phyloP scores from a whole-genome alignment of 1,140 invertebrate species.

The Drosophila pectinifera region DNA sequence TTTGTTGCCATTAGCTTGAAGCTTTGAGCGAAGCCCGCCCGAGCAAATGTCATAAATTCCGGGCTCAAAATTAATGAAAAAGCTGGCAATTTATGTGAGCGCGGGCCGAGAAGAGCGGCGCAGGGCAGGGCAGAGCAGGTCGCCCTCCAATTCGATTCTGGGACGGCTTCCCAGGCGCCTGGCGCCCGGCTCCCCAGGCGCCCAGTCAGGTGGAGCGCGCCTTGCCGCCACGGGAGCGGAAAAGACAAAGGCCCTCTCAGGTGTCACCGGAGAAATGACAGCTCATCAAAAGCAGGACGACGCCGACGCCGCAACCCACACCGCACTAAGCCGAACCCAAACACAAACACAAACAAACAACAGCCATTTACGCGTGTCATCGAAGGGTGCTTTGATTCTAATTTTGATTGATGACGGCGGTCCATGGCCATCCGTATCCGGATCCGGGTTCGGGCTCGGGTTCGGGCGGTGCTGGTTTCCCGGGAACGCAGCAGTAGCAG shows the following conservation, averaged over 20 bases:
- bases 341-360: conserved; percentile 31
- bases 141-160: background rate
- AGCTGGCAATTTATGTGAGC: conserved; percentile 52
- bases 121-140: too few species aligned
- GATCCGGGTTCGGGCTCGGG: too few species aligned
- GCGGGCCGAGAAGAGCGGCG: background rate
- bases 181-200: too few species aligned
- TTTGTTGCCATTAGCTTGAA: conserved; percentile 65
- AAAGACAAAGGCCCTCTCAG: conserved; percentile 32
- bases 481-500: background rate
- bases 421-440: background rate
- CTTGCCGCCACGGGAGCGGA: conserved; percentile 1
- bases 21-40: conserved; percentile 22
- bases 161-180: background rate
- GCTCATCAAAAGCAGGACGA: conserved; percentile 49
- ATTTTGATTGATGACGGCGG: conserved; percentile 74
- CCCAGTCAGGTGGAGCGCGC: too few species aligned
- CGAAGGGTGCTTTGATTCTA: conserved; percentile 63
- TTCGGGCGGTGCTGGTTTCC: conserved; percentile 6
- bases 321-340: conserved; percentile 24
- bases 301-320: background rate
- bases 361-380: conserved; percentile 53
- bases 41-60: conserved; percentile 53
- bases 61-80: conserved; percentile 69
- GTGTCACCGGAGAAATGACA: conserved; percentile 59